Conservation (phyloP, 2,888 invertebrate genomes). For the Cheilosia soror region DNA sequence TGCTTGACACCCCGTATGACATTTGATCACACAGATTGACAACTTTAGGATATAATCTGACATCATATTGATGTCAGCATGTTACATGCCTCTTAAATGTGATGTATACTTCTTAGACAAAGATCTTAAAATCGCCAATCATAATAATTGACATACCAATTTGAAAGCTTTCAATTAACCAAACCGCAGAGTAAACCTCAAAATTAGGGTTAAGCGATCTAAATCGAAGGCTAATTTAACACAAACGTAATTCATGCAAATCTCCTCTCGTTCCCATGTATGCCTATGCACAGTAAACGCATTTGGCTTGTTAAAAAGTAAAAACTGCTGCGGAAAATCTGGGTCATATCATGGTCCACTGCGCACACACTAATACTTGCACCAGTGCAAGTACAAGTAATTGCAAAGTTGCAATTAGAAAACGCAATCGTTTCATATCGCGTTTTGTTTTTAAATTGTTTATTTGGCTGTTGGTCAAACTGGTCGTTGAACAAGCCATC, state of each 20-base stretch:
- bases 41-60: too few species aligned
- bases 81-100: too few species aligned
- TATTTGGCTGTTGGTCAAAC: conserved; percentile 7
- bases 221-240: conserved; percentile 15
- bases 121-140: too few species aligned
- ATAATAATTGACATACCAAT: too few species aligned
- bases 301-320: background rate
- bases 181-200: background rate
- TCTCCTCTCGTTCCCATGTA: background rate
- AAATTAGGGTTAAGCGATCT: conserved; percentile 6
- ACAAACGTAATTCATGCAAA: conserved; percentile 25
- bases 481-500: conserved; percentile 18
- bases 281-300: background rate
- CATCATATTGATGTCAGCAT: too few species aligned
- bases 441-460: background rate
- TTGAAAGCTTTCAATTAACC: background rate
- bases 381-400: background rate
- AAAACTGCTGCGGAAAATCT: conserved; percentile 22
- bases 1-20: too few species aligned
- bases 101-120: too few species aligned
- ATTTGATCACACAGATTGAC: too few species aligned
- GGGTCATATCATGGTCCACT: conserved; percentile 29
- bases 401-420: conserved; percentile 14
- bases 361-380: conserved; percentile 2
- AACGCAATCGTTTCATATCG: conserved; percentile 28